These are phyloP conservation scores for Hirtodrosophila alboralis DNA, from an alignment of 2,888 invertebrate species.

Conservation along the genomic window DNA sequence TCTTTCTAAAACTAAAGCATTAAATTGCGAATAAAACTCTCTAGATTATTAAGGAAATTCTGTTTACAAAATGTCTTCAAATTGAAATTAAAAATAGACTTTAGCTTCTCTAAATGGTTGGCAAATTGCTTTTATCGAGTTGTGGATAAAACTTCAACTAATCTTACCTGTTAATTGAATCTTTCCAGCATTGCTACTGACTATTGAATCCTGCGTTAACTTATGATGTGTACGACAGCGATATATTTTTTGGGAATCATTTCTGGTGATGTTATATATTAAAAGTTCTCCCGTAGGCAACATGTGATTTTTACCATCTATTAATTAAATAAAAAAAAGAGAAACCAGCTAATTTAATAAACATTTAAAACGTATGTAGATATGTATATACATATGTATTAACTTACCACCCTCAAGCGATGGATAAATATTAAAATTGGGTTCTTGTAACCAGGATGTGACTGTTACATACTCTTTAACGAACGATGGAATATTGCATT, in stretches of 20 bases:
- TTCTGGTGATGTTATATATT: constrained; percentile 86
- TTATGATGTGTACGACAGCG: constrained; percentile 87
- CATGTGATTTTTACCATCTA: constrained; percentile 87
- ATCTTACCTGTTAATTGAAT: constrained; percentile 85
- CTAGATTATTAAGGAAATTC: too few species aligned
- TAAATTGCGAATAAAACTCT: too few species aligned
- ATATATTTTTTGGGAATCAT: constrained; percentile 86
- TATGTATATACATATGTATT: background rate
- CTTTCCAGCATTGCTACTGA: constrained; percentile 86
- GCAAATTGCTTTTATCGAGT: too few species aligned
- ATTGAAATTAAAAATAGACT: too few species aligned
- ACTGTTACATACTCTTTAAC: constrained; percentile 86
- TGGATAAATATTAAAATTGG: constrained; percentile 86
- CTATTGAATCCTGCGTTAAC: constrained; percentile 86
- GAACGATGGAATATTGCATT: constrained; percentile 86
- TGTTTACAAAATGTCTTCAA: too few species aligned
- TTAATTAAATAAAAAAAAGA: constrained; percentile 1
- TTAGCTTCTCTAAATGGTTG: too few species aligned
- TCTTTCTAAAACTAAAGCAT: too few species aligned
- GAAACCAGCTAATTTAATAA: background rate
- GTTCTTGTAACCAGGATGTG: constrained; percentile 86
- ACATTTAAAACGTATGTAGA: too few species aligned
- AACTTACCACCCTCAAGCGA: constrained; percentile 85
- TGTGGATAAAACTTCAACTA: too few species aligned
- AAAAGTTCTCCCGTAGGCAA: constrained; percentile 86